Evolutionary conservation across 2,797 vertebrate species (phyloP).

Genomic region (Pogonophryne albipinna): DNA sequence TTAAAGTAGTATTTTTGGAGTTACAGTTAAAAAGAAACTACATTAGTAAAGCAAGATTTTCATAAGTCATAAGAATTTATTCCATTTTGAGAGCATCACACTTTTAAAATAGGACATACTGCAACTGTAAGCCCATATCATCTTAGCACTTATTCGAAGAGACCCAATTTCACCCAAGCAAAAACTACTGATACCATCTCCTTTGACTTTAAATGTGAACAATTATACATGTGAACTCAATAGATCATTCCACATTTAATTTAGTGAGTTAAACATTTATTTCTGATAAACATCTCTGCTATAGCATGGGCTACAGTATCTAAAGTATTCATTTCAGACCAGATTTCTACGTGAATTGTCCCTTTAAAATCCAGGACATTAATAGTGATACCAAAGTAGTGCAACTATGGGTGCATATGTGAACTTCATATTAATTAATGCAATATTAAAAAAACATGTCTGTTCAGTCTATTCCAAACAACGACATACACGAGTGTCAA

Average conservation of each 20-base stretch:
- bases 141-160: neutral
- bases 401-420: too few relatives aligned
- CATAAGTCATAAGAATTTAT: constrained; percentile 47
- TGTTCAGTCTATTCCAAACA: constrained; percentile 31
- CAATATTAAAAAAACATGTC: constrained; percentile 54
- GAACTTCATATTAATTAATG: constrained; percentile 32
- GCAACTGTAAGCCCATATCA: neutral
- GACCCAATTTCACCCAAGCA: constrained; percentile 9
- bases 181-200: neutral
- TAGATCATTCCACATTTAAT: constrained; percentile 38
- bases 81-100: constrained; percentile 31
- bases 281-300: constrained; percentile 47
- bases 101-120: constrained; percentile 11
- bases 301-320: constrained; percentile 26
- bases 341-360: constrained; percentile 28
- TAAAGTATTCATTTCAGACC: constrained; percentile 27
- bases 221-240: constrained; percentile 7
- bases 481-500: constrained; percentile 37
- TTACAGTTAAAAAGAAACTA: neutral
- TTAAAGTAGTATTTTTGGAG: neutral
- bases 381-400: constrained; percentile 34
- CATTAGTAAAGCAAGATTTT: neutral
- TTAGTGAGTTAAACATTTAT: constrained; percentile 39
- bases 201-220: constrained; percentile 5
- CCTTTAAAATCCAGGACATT: constrained; percentile 39